Percentiles rank a stretch among this genome's conserved stretches.
These are phyloP conservation scores for Vultur gryphus DNA, from an alignment of 2,797 vertebrate species.

Conservation along the genomic window DNA sequence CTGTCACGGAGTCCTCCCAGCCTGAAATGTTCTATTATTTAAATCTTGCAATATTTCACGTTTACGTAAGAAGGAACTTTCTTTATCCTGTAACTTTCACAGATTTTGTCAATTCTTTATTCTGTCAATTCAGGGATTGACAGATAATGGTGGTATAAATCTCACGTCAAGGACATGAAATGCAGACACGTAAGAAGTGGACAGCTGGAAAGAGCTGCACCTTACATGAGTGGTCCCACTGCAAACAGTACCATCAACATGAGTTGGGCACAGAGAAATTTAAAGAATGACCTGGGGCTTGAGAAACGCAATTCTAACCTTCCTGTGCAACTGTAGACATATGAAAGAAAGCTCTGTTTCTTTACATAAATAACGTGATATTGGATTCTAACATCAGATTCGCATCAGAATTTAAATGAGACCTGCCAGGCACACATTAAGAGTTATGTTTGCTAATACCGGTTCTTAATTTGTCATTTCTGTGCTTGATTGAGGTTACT, in stretches of 20 bases:
- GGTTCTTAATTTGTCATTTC: neutral
- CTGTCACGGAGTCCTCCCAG: neutral
- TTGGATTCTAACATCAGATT: neutral
- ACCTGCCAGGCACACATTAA: neutral
- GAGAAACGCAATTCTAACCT: neutral
- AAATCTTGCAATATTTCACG: neutral
- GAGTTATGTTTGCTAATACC: neutral
- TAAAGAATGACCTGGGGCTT: neutral
- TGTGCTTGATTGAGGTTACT: neutral
- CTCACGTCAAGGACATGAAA: neutral
- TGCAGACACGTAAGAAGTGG: neutral
- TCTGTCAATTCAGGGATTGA: neutral
- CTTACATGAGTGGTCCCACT: fast-evolving
- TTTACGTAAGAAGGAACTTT: neutral
- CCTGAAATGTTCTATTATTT: neutral
- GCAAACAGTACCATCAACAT: neutral
- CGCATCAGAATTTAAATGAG: neutral
- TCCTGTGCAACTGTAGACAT: neutral
- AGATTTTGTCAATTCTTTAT: neutral
- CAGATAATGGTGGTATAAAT: neutral
- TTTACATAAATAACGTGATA: neutral
- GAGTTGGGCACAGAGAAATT: neutral
- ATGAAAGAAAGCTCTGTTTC: neutral
- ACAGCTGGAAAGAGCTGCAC: neutral
- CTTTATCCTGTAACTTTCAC: neutral